These are phyloP conservation scores for Centropyge bicolor DNA, from an alignment of 2,797 vertebrate species.

Conservation along the genomic window DNA sequence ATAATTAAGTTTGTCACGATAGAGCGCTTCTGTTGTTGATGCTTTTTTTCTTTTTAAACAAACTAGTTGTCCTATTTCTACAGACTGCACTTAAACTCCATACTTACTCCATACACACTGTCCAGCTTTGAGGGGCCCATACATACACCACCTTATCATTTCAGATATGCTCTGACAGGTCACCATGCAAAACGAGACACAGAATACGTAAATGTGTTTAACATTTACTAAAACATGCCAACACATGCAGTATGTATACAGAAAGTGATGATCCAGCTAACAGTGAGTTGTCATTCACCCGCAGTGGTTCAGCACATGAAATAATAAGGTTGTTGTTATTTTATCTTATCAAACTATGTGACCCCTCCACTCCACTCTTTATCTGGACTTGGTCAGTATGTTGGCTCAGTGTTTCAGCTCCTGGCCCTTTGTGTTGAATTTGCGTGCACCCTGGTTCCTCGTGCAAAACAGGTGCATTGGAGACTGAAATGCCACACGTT, in stretches of 20 bases:
- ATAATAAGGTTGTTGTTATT: background rate
- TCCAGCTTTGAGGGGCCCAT: background rate
- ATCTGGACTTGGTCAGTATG: background rate
- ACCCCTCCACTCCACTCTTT: background rate
- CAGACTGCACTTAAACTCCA: background rate
- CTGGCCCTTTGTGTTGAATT: background rate
- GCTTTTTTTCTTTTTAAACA: background rate
- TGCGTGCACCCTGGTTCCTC: background rate
- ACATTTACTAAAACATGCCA: background rate
- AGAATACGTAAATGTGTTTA: background rate
- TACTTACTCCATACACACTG: background rate
- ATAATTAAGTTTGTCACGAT: background rate
- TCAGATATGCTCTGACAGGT: background rate
- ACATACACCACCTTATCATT: conserved; percentile 11
- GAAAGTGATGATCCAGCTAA: background rate
- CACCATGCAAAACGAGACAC: background rate
- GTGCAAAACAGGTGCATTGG: background rate
- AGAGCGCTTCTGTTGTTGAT: background rate
- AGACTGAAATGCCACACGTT: background rate
- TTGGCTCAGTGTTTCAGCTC: background rate
- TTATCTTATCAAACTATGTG: conserved; percentile 7
- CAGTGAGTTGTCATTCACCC: background rate
- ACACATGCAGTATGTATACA: background rate
- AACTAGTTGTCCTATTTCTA: background rate
- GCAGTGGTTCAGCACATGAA: background rate